Conservation (phyloP, 35 echinoderm and acorn worm genomes). For the Antedon bifida region DNA sequence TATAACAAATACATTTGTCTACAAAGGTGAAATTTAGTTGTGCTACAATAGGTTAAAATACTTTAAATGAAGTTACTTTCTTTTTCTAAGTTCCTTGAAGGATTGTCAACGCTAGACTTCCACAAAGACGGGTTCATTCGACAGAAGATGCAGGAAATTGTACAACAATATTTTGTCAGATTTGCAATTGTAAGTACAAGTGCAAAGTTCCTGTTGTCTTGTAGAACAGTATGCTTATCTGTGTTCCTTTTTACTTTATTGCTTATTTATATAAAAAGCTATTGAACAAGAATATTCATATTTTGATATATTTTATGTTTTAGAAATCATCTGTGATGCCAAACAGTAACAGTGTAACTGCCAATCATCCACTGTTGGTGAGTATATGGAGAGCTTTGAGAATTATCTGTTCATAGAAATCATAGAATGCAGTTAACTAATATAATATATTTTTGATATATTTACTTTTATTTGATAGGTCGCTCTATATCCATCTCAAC, state of each 20-base stretch:
- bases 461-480: background rate
- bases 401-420: too few species aligned
- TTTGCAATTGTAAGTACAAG: conserved; percentile 51
- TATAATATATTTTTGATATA: too few species aligned
- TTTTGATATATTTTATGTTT: background rate
- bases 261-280: too few species aligned
- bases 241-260: too few species aligned
- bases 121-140: conserved; percentile 42
- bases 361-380: background rate
- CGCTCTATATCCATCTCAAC: background rate
- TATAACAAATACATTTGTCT: background rate
- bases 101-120: conserved; percentile 40
- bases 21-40: too few species aligned
- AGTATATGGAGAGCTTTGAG: too few species aligned
- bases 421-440: too few species aligned
- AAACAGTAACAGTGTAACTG: background rate
- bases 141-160: conserved; percentile 52
- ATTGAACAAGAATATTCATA: too few species aligned
- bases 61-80: too few species aligned
- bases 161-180: conserved; percentile 53
- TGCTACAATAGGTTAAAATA: too few species aligned
- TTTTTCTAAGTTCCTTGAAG: conserved; percentile 54
- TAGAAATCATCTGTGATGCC: background rate
- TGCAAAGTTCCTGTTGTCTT: background rate
- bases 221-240: too few species aligned